Base-by-base conservation (phyloP, 35 echinoderm and acorn worm genomes). In the Eucidaris tribuloides region DNA sequence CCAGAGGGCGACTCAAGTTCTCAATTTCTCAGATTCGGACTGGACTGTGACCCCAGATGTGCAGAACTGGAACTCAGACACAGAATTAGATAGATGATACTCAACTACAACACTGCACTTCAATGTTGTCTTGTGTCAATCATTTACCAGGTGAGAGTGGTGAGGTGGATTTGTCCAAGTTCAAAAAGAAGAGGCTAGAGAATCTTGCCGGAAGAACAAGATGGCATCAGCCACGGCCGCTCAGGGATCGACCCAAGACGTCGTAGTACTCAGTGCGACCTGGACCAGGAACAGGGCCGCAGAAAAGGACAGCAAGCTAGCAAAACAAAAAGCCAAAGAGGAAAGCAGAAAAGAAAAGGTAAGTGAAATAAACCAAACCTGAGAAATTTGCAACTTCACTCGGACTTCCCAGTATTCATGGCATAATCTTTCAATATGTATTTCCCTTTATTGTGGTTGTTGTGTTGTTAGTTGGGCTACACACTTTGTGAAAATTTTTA, bases 271-370 rank as follows among this genome's bases (percentile, higher is more conserved):
- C 92, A 91, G 55, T 90, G 84, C 56, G 88, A 91, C 65, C 42
- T 64, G 14, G 81, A 83, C 0, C 28, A 87, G 5, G 88, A 84
- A 20, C 20, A 58, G 40, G 1, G 45, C 68, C 17, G 52, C 44
- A 7, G 33, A 71, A 13, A 68, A 64, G 31, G 85, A 93, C 20
- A 58, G 79, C n/a, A 64, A 23, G 20, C 27, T 62, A 83, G 4
- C 45, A 29, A 87, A 68, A 40, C 43, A 83, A 32, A 96, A 91
- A 49, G 46, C 17, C 13, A 91, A 91, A 76, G 88, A 96, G 56
- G 88, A 91, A n/a, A 25, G 88, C 79, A 49, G 79, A 84, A 7
- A 64, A 91, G 65, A n/a, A n/a, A 91, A 91, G 80, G 93, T 91
- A 61, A 83, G 79, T 42, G 22, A 2, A 62, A 3, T 4, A 32